Evolutionary conservation across 2,888 invertebrate genomes (phyloP).

Genomic region (Carpatolechia fugitivella): DNA sequence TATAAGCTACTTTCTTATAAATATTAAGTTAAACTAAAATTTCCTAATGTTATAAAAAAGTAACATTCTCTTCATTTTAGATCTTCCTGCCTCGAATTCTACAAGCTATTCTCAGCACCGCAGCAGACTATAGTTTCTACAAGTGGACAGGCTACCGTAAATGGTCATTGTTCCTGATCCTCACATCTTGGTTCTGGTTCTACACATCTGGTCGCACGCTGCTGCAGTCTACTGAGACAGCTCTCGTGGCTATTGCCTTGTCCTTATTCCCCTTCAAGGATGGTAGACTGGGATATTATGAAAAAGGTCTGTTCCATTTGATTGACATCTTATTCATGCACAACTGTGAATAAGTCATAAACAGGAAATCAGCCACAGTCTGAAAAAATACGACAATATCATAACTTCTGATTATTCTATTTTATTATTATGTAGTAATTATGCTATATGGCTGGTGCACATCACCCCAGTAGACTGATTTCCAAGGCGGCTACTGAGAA

Average conservation of each 20-base stretch:
- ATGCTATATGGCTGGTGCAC: no score
- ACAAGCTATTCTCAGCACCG: constrained; percentile 88
- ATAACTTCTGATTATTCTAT: no score
- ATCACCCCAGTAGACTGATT: no score
- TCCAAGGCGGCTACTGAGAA: no score
- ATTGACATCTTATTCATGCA: not conserved
- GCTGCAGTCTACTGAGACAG: constrained; percentile 92
- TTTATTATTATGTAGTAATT: no score
- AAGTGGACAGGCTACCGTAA: constrained; percentile 85
- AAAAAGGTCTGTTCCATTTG: constrained; percentile 47
- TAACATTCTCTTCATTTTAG: constrained; percentile 65
- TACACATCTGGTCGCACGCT: constrained; percentile 94
- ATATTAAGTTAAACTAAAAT: no score
- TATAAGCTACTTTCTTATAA: no score
- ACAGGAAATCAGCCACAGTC: no score
- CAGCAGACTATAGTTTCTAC: constrained; percentile 86
- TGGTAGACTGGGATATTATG: constrained; percentile 67
- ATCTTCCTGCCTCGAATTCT: constrained; percentile 87
- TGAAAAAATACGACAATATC: no score
- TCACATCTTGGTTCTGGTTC: constrained; percentile 94
- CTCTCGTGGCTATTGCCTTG: constrained; percentile 88
- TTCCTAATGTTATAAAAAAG: no score
- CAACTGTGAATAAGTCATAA: no score
- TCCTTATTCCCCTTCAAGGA: constrained; percentile 85
- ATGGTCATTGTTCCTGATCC: constrained; percentile 87